phyloP scores from a whole-genome alignment of 2,888 invertebrate species.

The Diogma glabrata region DNA sequence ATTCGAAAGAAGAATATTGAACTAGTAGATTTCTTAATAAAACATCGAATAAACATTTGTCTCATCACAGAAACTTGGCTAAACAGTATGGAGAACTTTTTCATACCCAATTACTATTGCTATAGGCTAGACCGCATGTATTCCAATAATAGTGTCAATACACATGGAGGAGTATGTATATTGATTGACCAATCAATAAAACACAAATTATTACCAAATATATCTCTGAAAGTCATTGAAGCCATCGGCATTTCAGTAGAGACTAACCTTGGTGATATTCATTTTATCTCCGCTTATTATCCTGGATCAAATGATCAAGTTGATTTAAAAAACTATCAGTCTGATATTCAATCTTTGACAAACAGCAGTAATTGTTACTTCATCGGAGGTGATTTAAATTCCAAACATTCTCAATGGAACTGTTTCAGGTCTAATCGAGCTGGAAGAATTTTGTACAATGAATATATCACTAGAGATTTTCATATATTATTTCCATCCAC shows the following conservation, averaged over 20 bases:
- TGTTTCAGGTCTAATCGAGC: background rate
- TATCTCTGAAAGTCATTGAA: background rate
- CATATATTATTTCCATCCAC: background rate
- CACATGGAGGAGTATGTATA: background rate
- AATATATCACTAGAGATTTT: background rate
- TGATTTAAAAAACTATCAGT: too few species aligned
- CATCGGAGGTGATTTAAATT: too few species aligned
- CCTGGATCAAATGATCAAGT: too few species aligned
- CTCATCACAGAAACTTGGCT: background rate
- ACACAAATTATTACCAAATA: background rate
- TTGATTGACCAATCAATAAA: background rate
- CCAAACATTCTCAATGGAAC: too few species aligned
- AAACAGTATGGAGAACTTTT: too few species aligned
- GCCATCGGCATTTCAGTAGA: background rate
- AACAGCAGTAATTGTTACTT: too few species aligned
- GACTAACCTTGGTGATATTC: background rate
- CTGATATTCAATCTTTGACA: too few species aligned
- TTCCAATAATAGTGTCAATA: background rate
- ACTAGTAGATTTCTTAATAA: background rate
- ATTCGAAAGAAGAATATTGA: background rate
- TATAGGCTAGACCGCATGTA: background rate
- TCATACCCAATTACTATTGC: too few species aligned
- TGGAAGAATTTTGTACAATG: background rate
- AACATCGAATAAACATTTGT: background rate
- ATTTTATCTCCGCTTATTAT: too few species aligned